A percentile compares a stretch with the other conserved stretches of the same genome.
Conservation (phyloP, 1,140 invertebrate species). For the Triops longicaudatus region DNA sequence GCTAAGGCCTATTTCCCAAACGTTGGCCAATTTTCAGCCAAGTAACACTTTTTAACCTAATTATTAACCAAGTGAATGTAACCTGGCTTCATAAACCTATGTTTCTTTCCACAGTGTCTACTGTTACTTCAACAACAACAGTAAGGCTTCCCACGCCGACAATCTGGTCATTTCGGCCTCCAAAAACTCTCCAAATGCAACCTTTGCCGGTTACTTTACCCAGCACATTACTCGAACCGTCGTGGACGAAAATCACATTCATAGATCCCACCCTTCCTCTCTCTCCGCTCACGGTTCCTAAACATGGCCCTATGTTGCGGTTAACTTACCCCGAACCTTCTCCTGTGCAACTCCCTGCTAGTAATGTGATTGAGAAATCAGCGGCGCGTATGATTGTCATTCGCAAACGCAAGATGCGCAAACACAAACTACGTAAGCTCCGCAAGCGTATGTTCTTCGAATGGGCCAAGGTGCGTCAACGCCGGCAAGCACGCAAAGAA, state of each 20-base stretch:
- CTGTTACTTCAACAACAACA: neutral
- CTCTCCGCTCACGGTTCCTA: neutral
- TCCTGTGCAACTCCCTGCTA: neutral
- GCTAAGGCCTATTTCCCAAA: neutral
- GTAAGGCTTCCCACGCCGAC: neutral
- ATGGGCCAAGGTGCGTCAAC: conserved; percentile 57
- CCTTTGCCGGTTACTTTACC: neutral
- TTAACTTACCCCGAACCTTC: neutral
- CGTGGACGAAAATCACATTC: neutral
- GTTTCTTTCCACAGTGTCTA: neutral
- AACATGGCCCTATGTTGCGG: neutral
- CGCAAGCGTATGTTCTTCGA: conserved; percentile 65
- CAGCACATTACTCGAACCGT: neutral
- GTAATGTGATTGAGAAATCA: conserved; percentile 46
- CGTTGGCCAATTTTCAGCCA: neutral
- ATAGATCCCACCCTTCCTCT: neutral
- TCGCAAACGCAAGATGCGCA: conserved; percentile 72
- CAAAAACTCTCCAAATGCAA: neutral
- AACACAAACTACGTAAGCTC: conserved; percentile 69
- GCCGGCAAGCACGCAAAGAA: conserved; percentile 59
- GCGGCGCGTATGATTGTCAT: conserved; percentile 66
- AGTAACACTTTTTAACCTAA: neutral
- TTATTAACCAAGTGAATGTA: neutral
- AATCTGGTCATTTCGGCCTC: neutral
- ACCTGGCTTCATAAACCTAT: neutral